Evolutionary conservation across 2,797 vertebrate genomes (phyloP).

Genomic region (Miichthys miiuy): DNA sequence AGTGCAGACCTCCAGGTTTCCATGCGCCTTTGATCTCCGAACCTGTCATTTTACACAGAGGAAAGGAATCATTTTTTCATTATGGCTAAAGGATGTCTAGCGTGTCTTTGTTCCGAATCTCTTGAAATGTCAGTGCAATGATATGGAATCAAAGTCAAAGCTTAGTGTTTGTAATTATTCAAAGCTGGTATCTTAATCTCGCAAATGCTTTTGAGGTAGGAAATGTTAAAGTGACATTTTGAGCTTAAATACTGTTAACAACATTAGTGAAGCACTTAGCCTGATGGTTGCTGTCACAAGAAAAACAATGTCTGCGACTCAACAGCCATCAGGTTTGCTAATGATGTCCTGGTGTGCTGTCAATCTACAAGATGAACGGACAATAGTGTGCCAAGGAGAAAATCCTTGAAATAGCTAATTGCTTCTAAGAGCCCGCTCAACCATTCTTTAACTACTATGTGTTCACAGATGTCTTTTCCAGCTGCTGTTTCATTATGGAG

Average conservation of each 20-base stretch:
- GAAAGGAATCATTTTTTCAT: slow-evolving; percentile 68
- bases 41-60: slow-evolving; percentile 66
- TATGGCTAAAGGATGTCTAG: slow-evolving; percentile 74
- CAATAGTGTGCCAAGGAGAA: slow-evolving; percentile 80
- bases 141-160: slow-evolving; percentile 80
- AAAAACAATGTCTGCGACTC: slow-evolving; percentile 79
- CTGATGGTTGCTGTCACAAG: slow-evolving; percentile 76
- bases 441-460: slow-evolving; percentile 80
- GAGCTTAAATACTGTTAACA: slow-evolving; percentile 84
- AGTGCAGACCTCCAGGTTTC: slow-evolving; percentile 68
- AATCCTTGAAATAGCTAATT: slow-evolving; percentile 81
- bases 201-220: slow-evolving; percentile 74
- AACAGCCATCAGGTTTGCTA: slow-evolving; percentile 77
- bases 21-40: slow-evolving; percentile 70
- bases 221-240: slow-evolving; percentile 82
- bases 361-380: slow-evolving; percentile 80
- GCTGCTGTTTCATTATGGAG: slow-evolving; percentile 74
- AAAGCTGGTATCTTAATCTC: slow-evolving; percentile 79
- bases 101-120: slow-evolving; percentile 78
- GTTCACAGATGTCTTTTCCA: slow-evolving; percentile 77
- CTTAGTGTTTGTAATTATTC: slow-evolving; percentile 83
- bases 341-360: slow-evolving; percentile 82
- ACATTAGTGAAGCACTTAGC: slow-evolving; percentile 79
- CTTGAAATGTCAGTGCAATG: slow-evolving; percentile 80
- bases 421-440: slow-evolving; percentile 76